phyloP scores from a whole-genome alignment of 2,797 vertebrate species.

The Crenuchus spilurus region DNA sequence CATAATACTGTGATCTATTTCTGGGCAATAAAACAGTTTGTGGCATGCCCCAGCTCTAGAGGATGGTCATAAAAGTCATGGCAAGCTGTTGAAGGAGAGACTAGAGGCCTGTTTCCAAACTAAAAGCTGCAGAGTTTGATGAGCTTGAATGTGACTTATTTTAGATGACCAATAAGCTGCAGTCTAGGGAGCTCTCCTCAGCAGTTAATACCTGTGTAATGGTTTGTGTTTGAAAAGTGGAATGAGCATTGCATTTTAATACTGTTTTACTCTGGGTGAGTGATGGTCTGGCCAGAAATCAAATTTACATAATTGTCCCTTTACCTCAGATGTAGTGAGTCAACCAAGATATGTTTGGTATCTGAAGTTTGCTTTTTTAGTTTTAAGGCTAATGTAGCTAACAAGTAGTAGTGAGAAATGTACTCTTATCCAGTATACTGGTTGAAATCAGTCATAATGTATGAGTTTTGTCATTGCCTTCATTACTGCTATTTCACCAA shows the following conservation, averaged over 20 bases:
- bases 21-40: constrained; percentile 74
- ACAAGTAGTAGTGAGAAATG: too few relatives aligned
- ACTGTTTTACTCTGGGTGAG: not conserved
- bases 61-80: constrained; percentile 73
- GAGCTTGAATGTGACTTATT: constrained; percentile 37
- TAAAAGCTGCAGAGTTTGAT: constrained; percentile 61
- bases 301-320: too few relatives aligned
- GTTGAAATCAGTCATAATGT: too few relatives aligned
- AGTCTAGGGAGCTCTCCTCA: constrained; percentile 13
- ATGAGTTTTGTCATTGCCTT: too few relatives aligned
- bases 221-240: not conserved
- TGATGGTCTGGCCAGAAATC: not conserved
- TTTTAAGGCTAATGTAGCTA: too few relatives aligned
- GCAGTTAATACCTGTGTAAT: constrained; percentile 16
- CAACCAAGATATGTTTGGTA: not conserved
- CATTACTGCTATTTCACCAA: too few relatives aligned
- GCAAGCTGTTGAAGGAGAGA: constrained; percentile 73
- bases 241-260: not conserved
- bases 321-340: not conserved
- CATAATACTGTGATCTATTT: constrained; percentile 73
- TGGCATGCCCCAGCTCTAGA: constrained; percentile 61
- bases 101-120: constrained; percentile 70
- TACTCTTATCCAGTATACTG: too few relatives aligned
- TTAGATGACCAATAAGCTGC: constrained; percentile 20
- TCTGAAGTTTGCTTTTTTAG: not conserved